Percentiles rank a stretch among this genome's conserved stretches.
Evolutionary conservation across 2,888 invertebrate genomes (phyloP).

Genomic region (Agonopterix subpropinquella): DNA sequence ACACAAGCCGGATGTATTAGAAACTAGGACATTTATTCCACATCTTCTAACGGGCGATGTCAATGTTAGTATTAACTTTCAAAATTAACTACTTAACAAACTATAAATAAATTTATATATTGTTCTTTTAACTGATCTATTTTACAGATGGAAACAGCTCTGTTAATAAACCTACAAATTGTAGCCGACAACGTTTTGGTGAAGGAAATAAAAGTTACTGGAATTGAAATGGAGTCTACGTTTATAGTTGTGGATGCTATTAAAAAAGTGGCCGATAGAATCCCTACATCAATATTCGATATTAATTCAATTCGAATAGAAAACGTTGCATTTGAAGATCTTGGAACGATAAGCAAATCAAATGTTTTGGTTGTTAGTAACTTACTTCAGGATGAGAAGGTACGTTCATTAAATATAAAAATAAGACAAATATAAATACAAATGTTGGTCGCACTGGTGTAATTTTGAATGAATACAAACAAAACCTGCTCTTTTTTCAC

Average conservation of each 20-base stretch:
- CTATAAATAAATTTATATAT: too few species aligned
- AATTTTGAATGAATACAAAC: not conserved
- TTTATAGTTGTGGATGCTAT: constrained; percentile 17
- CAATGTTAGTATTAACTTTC: constrained; percentile 21
- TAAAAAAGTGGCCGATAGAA: constrained; percentile 15
- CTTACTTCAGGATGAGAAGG: constrained; percentile 30
- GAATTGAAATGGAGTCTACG: constrained; percentile 19
- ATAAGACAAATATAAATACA: not conserved
- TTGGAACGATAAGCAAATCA: constrained; percentile 13
- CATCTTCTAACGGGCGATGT: constrained; percentile 15
- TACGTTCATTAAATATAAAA: constrained; percentile 10
- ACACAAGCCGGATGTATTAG: constrained; percentile 18
- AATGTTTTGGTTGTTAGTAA: constrained; percentile 33
- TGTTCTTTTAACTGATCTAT: too few species aligned
- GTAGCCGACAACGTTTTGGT: constrained; percentile 27
- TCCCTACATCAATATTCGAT: constrained; percentile 13
- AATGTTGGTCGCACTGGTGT: not conserved
- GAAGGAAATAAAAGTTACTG: constrained; percentile 11
- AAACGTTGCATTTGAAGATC: constrained; percentile 7
- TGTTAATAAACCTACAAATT: constrained; percentile 37
- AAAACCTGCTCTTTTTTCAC: constrained; percentile 3
- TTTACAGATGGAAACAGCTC: constrained; percentile 32
- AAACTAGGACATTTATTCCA: constrained; percentile 11
- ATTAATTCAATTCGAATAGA: constrained; percentile 5
- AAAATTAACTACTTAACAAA: too few species aligned